Evolutionary conservation across 2,888 invertebrate species (phyloP), one percentile per base, ranked within the genome.

Genomic region (Agriopis marginaria): DNA sequence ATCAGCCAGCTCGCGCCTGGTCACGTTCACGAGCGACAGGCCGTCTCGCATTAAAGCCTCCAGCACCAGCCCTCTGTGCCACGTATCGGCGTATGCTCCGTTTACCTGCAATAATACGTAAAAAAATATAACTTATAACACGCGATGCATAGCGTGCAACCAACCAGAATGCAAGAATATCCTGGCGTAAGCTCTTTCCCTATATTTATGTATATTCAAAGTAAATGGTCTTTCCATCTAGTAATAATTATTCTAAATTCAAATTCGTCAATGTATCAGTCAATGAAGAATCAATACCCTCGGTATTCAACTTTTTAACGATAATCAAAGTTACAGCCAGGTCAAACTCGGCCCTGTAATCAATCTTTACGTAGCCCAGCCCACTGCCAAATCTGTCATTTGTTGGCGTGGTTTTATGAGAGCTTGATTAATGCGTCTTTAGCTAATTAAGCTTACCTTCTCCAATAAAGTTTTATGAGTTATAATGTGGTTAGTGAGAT

Each of bases 41-140:
- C 95, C 92, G 83, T 95, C 95, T 63, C 95, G 89, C 81, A 95
- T 89, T 73, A 94, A 82, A 0, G 89, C 86, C 74, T 94, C 92
- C n/a, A 95, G 80, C 45, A 90, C 84, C 62, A 94, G 82, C 0
- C 95, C 92, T 11, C 95, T 91, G 64, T 95, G 95, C 95, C 95
- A 95, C 64, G 96, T 92, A 77, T 96, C 96, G 50, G 95, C 93
- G 81, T 96, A 96, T 80, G 96, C 95, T 73, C 96, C 96, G 77
- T 95, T 95, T 50, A 95, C 95, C 96, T 96, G 56, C 54, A 72
- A 67, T 69, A 70, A 44, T 40, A 17, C 9, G 0, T 50, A 6
- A 8, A 50, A 8, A 47, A 47, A 51, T 51, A 11, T 9, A 23
- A 5, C 51, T 11, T 23, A 10, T 10, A 32, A 51, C 23, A 11